Base-by-base conservation (phyloP, 2,888 invertebrate species). In the Bugulina stolonifera region DNA sequence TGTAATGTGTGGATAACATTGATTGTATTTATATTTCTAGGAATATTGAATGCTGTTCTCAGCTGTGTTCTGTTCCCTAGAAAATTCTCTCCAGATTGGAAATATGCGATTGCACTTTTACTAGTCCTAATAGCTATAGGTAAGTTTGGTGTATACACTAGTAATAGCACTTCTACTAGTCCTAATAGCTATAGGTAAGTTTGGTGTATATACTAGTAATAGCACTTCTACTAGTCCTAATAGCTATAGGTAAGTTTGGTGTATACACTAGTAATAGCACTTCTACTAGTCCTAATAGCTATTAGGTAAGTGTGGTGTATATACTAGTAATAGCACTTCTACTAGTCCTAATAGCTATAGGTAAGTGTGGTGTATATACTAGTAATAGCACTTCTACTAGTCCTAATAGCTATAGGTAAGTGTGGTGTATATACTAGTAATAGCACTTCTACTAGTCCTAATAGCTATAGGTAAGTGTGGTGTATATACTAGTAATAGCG, bases 271-370 rank as follows among this genome's bases (percentile, higher is more conserved):
- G 43, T 5, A 2, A 54, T 70, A 10, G 43, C 70, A 43, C 52
- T 70, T 5, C 5, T 70, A 5, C 52, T 70, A 2, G 70, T 70
- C n/a, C 27, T 70, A 5, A 29, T 70, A 25, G 43, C 70, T 35
- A 70, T 70, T n/a, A 43, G 70, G 64, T 64, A 32, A 57, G 57
- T 57, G n/a, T n/a, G n/a, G n/a, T n/a, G n/a, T n/a, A n/a, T n/a
- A n/a, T n/a, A n/a, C n/a, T n/a, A n/a, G n/a, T n/a, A n/a, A n/a
- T n/a, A n/a, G n/a, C n/a, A n/a, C n/a, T n/a, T n/a, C n/a, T n/a
- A n/a, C n/a, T n/a, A n/a, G n/a, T n/a, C n/a, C n/a, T n/a, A n/a
- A n/a, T n/a, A n/a, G n/a, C n/a, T n/a, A n/a, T n/a, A n/a, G n/a
- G n/a, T n/a, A n/a, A n/a, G n/a, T n/a, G n/a, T n/a, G n/a, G n/a